These are phyloP conservation scores for Zelleria hepariella DNA, from an alignment of 2,888 invertebrate species.

Conservation along the genomic window DNA sequence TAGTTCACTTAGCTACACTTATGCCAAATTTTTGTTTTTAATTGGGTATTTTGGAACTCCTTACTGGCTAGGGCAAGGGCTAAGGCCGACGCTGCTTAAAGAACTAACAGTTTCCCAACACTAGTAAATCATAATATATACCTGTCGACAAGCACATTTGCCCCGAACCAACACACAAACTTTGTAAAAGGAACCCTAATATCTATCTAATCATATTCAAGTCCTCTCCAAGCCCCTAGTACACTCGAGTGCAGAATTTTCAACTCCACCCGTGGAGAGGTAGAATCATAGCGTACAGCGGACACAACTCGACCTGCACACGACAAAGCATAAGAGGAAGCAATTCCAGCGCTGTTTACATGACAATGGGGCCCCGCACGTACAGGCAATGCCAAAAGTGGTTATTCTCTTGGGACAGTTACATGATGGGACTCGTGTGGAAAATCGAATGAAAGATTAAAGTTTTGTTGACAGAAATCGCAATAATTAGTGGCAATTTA, in stretches of 20 bases:
- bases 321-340: conserved; percentile 7
- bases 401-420: too few species aligned
- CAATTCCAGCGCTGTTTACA: conserved; percentile 27
- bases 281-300: not conserved
- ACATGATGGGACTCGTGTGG: too few species aligned
- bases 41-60: too few species aligned
- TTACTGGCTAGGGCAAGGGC: too few species aligned
- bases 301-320: not conserved
- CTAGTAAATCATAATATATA: not conserved
- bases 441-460: too few species aligned
- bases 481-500: too few species aligned
- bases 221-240: not conserved
- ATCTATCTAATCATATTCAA: not conserved
- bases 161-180: not conserved
- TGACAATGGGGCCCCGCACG: conserved; percentile 20
- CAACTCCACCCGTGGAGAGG: not conserved
- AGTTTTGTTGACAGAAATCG: too few species aligned
- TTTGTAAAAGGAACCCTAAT: not conserved
- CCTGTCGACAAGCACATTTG: not conserved
- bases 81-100: too few species aligned
- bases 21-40: too few species aligned
- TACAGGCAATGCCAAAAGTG: not conserved
- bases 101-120: too few species aligned
- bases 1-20: too few species aligned
- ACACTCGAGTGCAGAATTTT: not conserved